phyloP scores from a whole-genome alignment of 1,140 invertebrate genomes.

The Chymomyza costata region DNA sequence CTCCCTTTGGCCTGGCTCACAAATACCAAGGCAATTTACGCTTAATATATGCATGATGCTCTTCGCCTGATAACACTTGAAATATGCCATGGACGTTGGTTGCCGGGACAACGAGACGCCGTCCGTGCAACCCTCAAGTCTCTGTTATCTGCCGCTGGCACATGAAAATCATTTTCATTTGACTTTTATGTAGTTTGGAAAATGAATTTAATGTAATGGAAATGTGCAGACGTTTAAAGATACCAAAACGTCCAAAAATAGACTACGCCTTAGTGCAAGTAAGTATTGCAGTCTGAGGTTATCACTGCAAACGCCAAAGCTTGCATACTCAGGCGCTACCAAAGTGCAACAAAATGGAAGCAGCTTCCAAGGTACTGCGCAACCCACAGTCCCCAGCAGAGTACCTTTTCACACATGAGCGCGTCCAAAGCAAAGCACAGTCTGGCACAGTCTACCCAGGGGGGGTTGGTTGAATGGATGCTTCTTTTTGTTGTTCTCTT shows the following conservation, averaged over 20 bases:
- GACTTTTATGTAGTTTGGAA: slow-evolving; percentile 28
- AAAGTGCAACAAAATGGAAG: neutral
- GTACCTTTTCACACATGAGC: slow-evolving; percentile 74
- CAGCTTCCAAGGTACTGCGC: neutral
- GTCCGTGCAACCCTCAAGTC: no score
- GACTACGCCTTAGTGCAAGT: no score
- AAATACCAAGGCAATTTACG: slow-evolving; percentile 57
- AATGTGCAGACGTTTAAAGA: slow-evolving; percentile 37
- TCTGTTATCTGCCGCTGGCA: slow-evolving; percentile 37
- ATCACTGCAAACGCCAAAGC: neutral
- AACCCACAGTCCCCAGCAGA: slow-evolving; percentile 24
- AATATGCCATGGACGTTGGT: slow-evolving; percentile 38
- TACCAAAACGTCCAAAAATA: slow-evolving; percentile 18
- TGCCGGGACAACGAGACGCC: slow-evolving; percentile 50
- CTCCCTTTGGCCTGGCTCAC: neutral
- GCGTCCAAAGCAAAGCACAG: slow-evolving; percentile 21
- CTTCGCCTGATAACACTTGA: slow-evolving; percentile 62
- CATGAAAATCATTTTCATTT: slow-evolving; percentile 50
- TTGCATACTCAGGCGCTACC: no score
- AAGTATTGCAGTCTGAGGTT: no score
- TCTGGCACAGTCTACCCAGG: neutral
- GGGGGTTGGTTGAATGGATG: slow-evolving; percentile 5
- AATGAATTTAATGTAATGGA: slow-evolving; percentile 70
- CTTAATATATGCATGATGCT: slow-evolving; percentile 70
- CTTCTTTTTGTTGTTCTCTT: no score